A percentile compares a stretch with the other conserved stretches of the same genome.
Conservation (phyloP, 1,140 invertebrate genomes). For the Nautilus pompilius region DNA sequence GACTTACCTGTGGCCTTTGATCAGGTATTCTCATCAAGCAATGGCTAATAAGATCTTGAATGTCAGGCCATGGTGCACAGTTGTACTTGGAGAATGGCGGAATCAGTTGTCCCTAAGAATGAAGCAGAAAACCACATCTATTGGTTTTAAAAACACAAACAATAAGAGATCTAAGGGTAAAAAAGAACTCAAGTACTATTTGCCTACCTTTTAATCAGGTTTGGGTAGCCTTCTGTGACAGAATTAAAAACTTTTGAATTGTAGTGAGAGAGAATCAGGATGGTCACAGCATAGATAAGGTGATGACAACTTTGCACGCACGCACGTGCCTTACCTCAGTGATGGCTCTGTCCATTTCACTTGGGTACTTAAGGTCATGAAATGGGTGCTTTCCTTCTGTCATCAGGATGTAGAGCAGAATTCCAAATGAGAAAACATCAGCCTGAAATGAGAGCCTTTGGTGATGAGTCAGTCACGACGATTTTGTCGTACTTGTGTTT, state of each 20-base stretch:
- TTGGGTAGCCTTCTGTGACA: too few relatives aligned
- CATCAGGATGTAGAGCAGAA: slow-evolving; percentile 41
- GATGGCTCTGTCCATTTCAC: slow-evolving; percentile 45
- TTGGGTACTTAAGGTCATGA: slow-evolving; percentile 37
- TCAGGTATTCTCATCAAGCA: slow-evolving; percentile 40
- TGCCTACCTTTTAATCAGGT: too few relatives aligned
- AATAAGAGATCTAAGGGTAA: too few relatives aligned
- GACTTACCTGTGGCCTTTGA: slow-evolving; percentile 33
- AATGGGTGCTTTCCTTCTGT: slow-evolving; percentile 45
- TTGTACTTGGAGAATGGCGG: slow-evolving; percentile 25
- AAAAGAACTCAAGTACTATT: too few relatives aligned
- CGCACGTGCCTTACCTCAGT: slow-evolving; percentile 26
- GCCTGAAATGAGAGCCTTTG: slow-evolving; percentile 24
- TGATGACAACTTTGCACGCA: too few relatives aligned
- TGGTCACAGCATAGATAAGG: too few relatives aligned
- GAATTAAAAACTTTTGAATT: too few relatives aligned
- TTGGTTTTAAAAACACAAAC: too few relatives aligned
- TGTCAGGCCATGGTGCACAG: slow-evolving; percentile 36
- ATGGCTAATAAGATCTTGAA: slow-evolving; percentile 33
- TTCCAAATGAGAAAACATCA: slow-evolving; percentile 48
- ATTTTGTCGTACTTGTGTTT: too few relatives aligned
- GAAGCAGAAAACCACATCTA: too few relatives aligned
- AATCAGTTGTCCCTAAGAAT: slow-evolving; percentile 21
- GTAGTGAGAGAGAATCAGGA: too few relatives aligned
- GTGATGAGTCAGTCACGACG: too few relatives aligned